Conservation (phyloP, 2,888 invertebrate genomes). For the Mythimna impura region DNA sequence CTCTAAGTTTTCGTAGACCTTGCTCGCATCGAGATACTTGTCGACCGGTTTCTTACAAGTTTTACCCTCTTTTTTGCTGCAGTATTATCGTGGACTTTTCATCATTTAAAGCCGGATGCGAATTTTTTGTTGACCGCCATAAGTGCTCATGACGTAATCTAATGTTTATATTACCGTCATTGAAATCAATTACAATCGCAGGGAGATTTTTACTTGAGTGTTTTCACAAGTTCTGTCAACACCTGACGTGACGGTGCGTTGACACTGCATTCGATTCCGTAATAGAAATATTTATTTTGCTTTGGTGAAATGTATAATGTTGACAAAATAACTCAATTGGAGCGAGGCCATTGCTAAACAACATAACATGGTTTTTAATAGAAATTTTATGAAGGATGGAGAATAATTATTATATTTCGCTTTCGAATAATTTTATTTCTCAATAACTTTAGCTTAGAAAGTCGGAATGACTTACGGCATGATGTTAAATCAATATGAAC, state of each 20-base stretch:
- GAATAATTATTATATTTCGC: slow-evolving; percentile 26
- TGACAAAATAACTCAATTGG: slow-evolving; percentile 64
- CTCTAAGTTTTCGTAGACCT: slow-evolving; percentile 77
- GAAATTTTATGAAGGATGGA: slow-evolving; percentile 19
- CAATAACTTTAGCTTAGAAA: slow-evolving; percentile 49
- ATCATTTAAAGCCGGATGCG: slow-evolving; percentile 83
- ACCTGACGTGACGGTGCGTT: slow-evolving; percentile 25
- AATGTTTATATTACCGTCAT: slow-evolving; percentile 78
- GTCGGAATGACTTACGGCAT: slow-evolving; percentile 36
- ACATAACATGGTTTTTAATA: slow-evolving; percentile 38
- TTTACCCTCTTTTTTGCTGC: slow-evolving; percentile 73
- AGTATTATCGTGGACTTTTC: slow-evolving; percentile 75
- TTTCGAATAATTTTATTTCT: slow-evolving; percentile 60
- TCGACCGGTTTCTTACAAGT: slow-evolving; percentile 68
- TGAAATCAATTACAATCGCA: slow-evolving; percentile 71
- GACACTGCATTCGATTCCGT: slow-evolving; percentile 47
- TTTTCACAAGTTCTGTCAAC: slow-evolving; percentile 53
- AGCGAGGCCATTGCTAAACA: slow-evolving; percentile 66
- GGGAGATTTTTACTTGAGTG: slow-evolving; percentile 59
- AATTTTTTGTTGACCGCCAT: slow-evolving; percentile 78
- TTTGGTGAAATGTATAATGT: slow-evolving; percentile 42
- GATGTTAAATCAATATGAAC: slow-evolving; percentile 34
- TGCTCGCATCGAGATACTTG: slow-evolving; percentile 69
- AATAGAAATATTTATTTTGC: slow-evolving; percentile 51
- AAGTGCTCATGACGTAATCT: slow-evolving; percentile 79